Base-by-base conservation (phyloP, 2,113 vertebrate species). In the Mungos mungo region DNA sequence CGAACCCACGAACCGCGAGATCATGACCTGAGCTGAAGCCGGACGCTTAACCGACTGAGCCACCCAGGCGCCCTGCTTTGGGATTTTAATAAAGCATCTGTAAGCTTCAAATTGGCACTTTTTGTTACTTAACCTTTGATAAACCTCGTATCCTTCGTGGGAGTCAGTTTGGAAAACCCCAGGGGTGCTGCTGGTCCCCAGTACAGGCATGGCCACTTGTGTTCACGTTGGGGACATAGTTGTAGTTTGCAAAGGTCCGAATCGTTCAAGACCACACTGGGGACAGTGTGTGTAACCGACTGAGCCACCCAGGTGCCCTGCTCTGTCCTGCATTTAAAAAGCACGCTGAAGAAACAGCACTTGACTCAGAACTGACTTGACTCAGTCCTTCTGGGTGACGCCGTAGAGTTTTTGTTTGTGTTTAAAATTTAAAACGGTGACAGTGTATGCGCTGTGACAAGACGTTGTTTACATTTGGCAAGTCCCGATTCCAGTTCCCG, bases 201-300 rank as follows among this genome's bases (percentile, higher is more conserved):
- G 54, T 3, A 1, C 0, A 14, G 1, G 25, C 15, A 31, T 0
- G 13, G 25, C 15, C 31, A 0, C 54, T 19, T 2, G 0, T 0
- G 10, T 63, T 71, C 94, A 7, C 5, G 50, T 29, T 50, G 57
- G 54, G 76, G 77, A 27, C 38, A 29, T 18, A 18, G 23, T 25
- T 74, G 38, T 45, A 29, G 65, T 50, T 71, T 18, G 10, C 12
- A 12, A 19, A 2, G 2, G 33, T 41, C 45, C 47, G 19, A 74
- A 16, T 69, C 13, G 9, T 35, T 33, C 2, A 10, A 3, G 29
- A 11, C 25, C 0, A 0, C 5, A 45, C 27, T 6, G 2, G 29
- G 41, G 8, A 35, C 16, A 2, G 60, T 12, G 3, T 18, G 18
- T 31, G 16, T 23, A 21, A 60, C 7, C 21, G 7, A 9, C 57